Base-by-base conservation (phyloP, 1,140 invertebrate species). In the Branchinecta lindahli region DNA sequence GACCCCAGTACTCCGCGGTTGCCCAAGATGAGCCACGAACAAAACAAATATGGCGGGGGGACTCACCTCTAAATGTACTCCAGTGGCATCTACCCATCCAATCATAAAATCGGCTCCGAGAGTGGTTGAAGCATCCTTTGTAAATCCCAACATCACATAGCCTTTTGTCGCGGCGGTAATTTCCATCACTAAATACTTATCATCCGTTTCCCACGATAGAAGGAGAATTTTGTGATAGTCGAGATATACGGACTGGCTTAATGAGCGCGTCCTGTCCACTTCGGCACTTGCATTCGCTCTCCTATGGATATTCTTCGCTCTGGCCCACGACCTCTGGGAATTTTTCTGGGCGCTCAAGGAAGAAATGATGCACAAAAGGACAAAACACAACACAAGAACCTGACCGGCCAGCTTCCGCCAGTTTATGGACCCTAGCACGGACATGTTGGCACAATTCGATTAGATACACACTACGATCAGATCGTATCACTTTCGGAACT, bases 141-240 rank as follows among this genome's bases (percentile, higher is more conserved):
- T 61, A 61, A 61, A 61, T 61, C 52, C 52, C 52, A 61, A 20
- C 52, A 61, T 61, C 2, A 61, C 12, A 20, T 61, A 61, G 12
- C 52, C 52, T 61, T 61, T 61, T 15, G 52, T 61, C 18, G 52
- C 52, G 12, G 52, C 52, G 18, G 18, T 61, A 15, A 61, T 61
- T 20, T 61, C 52, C 52, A 61, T 61, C 52, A 61, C 52, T 20
- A 61, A 61, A 20, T 61, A 61, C 52, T 61, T 61, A 61, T 20
- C 18, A 61, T 61, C 52, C 12, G 52, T 20, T 15, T 20, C 18
- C 52, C 52, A 61, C 12, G 52, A 61, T 20, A 61, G 18, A 1
- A 20, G 18, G 12, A 61, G 52, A 20, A 61, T 61, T 20, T 61
- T 61, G 18, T 61, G 52, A 61, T 61, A 61, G 18, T 61, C 52